phyloP scores from a whole-genome alignment of 2,888 invertebrate genomes.

The Rhogogaster chlorosoma region DNA sequence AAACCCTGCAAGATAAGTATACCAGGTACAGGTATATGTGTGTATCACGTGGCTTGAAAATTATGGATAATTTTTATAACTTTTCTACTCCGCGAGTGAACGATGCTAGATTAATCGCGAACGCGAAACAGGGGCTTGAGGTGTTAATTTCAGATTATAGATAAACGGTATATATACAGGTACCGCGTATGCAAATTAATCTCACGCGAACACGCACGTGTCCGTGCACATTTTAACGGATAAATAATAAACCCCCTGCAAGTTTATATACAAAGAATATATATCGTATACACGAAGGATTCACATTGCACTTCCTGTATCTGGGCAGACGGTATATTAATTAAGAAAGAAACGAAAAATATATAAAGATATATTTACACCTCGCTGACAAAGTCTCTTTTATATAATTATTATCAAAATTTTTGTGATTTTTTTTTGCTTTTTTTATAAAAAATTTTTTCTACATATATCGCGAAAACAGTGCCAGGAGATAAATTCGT shows the following conservation, averaged over 20 bases:
- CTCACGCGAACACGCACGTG: conserved; percentile 68
- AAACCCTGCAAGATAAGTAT: neutral
- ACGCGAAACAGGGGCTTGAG: conserved; percentile 12
- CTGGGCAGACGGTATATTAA: neutral
- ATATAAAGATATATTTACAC: no score
- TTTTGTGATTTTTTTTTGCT: neutral
- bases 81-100: neutral
- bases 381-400: no score
- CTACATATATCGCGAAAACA: neutral
- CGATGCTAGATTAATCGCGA: conserved; percentile 16
- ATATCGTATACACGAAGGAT: neutral
- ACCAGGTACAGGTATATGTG: no score
- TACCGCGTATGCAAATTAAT: conserved; percentile 71
- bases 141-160: conserved; percentile 76
- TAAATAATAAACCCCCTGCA: neutral
- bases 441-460: neutral
- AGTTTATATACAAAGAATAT: neutral
- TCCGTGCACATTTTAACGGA: conserved; percentile 29
- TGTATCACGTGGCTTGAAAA: neutral
- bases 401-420: neutral
- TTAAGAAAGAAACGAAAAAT: neutral
- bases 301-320: neutral
- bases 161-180: conserved; percentile 66
- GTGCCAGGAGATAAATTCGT: neutral
- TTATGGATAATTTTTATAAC: neutral